Evolutionary conservation across 1,140 invertebrate species (phyloP).

Genomic region (Proales similis): DNA sequence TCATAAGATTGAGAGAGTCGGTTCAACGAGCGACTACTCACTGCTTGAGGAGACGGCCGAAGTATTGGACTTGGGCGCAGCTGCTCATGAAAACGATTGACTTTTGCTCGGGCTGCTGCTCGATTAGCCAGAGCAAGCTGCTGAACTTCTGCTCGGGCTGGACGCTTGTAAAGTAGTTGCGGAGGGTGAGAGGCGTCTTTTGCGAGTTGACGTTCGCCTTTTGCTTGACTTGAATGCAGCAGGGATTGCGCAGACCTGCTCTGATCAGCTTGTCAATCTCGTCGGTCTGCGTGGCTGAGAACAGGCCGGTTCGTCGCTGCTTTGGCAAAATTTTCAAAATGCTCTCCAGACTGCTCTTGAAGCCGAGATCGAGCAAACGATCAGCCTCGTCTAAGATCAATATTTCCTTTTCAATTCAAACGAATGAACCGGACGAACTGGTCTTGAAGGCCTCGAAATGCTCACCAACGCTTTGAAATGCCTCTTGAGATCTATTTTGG

Average conservation of each 20-base stretch:
- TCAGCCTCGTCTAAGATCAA: conserved; percentile 95
- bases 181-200: conserved; percentile 70
- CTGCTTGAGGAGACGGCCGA: conserved; percentile 64
- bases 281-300: conserved; percentile 96
- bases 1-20: not conserved
- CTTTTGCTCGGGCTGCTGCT: conserved; percentile 63
- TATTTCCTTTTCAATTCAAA: conserved; percentile 61
- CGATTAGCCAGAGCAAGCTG: conserved; percentile 67
- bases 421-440: too few relatives aligned
- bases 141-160: conserved; percentile 69
- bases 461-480: too few relatives aligned
- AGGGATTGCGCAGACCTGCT: conserved; percentile 88
- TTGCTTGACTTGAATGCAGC: conserved; percentile 79
- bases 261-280: conserved; percentile 71
- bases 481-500: conserved; percentile 38
- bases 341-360: conserved; percentile 75
- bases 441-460: too few relatives aligned
- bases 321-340: conserved; percentile 84
- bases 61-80: conserved; percentile 92
- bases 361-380: conserved; percentile 81
- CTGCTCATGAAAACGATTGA: conserved; percentile 89
- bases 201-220: conserved; percentile 48
- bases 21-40: conserved; percentile 44
- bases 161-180: conserved; percentile 73
- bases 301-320: conserved; percentile 85